These are phyloP conservation scores for Pomatostomus ruficeps DNA, from an alignment of 2,113 vertebrate species.

Conservation along the genomic window DNA sequence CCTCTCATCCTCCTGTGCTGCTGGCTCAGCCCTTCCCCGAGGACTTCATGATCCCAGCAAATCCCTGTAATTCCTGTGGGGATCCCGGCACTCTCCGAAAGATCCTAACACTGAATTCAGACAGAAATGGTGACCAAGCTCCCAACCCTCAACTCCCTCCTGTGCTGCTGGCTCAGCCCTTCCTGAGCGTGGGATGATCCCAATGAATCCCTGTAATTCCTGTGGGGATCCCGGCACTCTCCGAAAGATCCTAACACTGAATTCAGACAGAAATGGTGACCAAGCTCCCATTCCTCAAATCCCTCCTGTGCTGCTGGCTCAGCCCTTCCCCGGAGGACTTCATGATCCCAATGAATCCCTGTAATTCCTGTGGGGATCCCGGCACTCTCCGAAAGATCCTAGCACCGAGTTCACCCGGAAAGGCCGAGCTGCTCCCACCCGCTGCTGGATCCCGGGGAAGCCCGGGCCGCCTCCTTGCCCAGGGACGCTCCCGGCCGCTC, in stretches of 20 bases:
- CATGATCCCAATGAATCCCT: neutral
- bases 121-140: too few species aligned
- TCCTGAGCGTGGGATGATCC: neutral
- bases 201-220: rapidly evolving
- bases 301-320: neutral
- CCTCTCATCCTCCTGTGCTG: neutral
- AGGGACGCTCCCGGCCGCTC: rapidly evolving
- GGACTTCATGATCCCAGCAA: rapidly evolving
- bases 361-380: neutral
- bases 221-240: rapidly evolving
- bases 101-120: too few species aligned
- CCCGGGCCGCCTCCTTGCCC: rapidly evolving
- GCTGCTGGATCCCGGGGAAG: rapidly evolving
- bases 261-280: rapidly evolving
- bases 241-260: neutral
- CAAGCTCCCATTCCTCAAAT: rapidly evolving
- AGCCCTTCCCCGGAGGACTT: neutral
- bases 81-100: neutral
- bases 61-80: too few species aligned
- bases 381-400: neutral
- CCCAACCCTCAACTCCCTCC: neutral
- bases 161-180: neutral
- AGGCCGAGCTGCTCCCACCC: rapidly evolving
- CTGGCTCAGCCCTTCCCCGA: neutral
- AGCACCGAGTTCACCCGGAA: rapidly evolving